Evolutionary conservation across 2,888 invertebrate species (phyloP).

Genomic region (Tupiocoris notatus): DNA sequence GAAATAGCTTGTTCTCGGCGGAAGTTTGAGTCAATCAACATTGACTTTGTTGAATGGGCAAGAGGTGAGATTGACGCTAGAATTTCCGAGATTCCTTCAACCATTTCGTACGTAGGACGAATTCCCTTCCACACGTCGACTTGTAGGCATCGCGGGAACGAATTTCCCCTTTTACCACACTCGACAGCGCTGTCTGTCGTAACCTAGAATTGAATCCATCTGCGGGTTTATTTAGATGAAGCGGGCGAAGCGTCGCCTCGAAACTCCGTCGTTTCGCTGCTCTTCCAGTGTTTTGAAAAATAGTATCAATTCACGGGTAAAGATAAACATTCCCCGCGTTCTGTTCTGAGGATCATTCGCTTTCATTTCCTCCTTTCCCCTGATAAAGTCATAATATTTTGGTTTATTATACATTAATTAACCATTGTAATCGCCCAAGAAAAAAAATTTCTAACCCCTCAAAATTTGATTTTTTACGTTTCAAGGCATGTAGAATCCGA

Average conservation of each 20-base stretch:
- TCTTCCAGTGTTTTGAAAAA: too few relatives aligned
- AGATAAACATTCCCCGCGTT: too few relatives aligned
- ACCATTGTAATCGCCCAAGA: too few relatives aligned
- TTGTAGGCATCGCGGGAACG: neutral
- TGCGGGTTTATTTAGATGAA: neutral
- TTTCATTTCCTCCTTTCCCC: too few relatives aligned
- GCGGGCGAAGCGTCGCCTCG: neutral
- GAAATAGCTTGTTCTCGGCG: neutral
- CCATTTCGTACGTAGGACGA: neutral
- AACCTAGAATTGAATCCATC: neutral
- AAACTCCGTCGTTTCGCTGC: neutral
- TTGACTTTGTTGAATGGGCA: conserved; percentile 15
- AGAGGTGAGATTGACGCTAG: neutral
- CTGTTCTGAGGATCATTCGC: too few relatives aligned
- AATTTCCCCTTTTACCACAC: neutral
- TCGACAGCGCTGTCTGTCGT: neutral
- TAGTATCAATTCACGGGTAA: too few relatives aligned
- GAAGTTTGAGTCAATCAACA: neutral
- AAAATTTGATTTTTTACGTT: too few relatives aligned
- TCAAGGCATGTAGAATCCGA: too few relatives aligned
- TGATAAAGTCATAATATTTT: too few relatives aligned
- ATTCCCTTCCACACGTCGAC: neutral
- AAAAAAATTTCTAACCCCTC: too few relatives aligned
- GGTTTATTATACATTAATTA: too few relatives aligned
- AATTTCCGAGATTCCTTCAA: neutral